Conservation (phyloP, 1,140 invertebrate species). For the Drosophila pseudoananassae region DNA sequence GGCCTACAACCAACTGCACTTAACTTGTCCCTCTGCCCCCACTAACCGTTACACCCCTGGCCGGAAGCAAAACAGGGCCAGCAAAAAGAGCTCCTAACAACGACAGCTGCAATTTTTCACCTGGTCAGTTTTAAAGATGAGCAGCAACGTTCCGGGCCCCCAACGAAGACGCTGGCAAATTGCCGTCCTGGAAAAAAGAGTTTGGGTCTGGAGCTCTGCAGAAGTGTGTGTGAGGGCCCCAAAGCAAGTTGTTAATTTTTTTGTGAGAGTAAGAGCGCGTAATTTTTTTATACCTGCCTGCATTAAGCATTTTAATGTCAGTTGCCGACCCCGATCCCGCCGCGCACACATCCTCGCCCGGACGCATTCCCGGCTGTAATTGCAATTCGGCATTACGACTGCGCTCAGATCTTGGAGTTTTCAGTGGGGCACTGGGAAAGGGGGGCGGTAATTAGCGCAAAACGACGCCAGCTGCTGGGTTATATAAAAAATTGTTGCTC, state of each 20-base stretch:
- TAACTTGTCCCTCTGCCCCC: conserved; percentile 12
- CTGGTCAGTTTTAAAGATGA: conserved; percentile 82
- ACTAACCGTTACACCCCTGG: conserved; percentile 7
- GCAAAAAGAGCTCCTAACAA: conserved; percentile 47
- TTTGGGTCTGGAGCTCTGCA: background rate
- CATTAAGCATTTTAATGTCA: conserved; percentile 82
- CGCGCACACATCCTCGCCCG: no score
- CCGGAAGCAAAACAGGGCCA: conserved; percentile 26
- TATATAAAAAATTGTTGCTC: conserved; percentile 73
- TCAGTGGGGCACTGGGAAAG: conserved; percentile 1
- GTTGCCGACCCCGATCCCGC: conserved; percentile 21
- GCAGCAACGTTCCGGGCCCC: conserved; percentile 41
- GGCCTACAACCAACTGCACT: conserved; percentile 69
- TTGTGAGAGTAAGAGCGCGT: conserved; percentile 60
- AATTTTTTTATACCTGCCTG: conserved; percentile 63
- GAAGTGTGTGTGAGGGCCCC: conserved; percentile 21
- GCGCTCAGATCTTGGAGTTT: conserved; percentile 11
- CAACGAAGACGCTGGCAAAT: conserved; percentile 47
- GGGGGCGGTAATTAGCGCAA: conserved; percentile 71
- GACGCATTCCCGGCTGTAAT: conserved; percentile 56
- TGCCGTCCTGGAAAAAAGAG: conserved; percentile 36
- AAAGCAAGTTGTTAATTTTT: conserved; percentile 52
- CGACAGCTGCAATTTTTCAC: conserved; percentile 83
- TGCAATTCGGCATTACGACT: conserved; percentile 80
- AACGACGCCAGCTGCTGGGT: conserved; percentile 72